phyloP scores from a whole-genome alignment of 2,888 invertebrate species.

The Caenorhabditis parvicauda region DNA sequence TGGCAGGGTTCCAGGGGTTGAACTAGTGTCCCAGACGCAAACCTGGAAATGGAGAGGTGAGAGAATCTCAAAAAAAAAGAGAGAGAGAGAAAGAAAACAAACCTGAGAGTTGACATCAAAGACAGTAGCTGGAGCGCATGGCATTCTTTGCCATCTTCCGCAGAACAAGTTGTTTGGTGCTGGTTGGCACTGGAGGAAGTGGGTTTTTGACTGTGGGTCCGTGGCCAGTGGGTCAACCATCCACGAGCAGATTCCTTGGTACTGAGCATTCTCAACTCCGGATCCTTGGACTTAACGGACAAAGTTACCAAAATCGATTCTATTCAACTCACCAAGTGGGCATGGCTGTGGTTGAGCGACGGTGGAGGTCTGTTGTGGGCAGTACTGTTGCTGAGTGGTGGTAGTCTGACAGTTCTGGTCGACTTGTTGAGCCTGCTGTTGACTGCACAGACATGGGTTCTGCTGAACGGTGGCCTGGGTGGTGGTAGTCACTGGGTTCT shows the following conservation, averaged over 20 bases:
- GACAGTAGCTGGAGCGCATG: constrained; percentile 61
- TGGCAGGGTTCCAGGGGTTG: constrained; percentile 38
- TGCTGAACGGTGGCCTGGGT: constrained; percentile 27
- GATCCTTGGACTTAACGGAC: constrained; percentile 52
- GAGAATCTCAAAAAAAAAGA: neutral
- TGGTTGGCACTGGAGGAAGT: constrained; percentile 60
- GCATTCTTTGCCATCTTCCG: constrained; percentile 60
- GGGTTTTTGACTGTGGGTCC: constrained; percentile 50
- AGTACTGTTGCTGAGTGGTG: constrained; percentile 59
- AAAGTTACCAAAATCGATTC: neutral
- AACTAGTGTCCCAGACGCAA: constrained; percentile 38
- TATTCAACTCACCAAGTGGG: constrained; percentile 43
- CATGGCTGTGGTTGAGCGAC: constrained; percentile 60
- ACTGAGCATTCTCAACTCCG: constrained; percentile 57
- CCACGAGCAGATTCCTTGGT: constrained; percentile 62
- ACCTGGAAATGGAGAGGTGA: constrained; percentile 15
- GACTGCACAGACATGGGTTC: constrained; percentile 27
- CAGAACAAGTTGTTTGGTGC: constrained; percentile 61
- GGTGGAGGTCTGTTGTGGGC: constrained; percentile 48
- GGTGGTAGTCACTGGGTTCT: constrained; percentile 20
- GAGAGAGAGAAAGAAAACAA: constrained; percentile 23
- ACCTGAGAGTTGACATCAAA: constrained; percentile 59
- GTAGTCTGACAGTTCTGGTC: constrained; percentile 56
- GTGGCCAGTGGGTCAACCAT: constrained; percentile 62
- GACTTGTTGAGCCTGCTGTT: constrained; percentile 28